Conservation (phyloP, 2,113 vertebrate genomes). For the Prunella fulvescens region DNA sequence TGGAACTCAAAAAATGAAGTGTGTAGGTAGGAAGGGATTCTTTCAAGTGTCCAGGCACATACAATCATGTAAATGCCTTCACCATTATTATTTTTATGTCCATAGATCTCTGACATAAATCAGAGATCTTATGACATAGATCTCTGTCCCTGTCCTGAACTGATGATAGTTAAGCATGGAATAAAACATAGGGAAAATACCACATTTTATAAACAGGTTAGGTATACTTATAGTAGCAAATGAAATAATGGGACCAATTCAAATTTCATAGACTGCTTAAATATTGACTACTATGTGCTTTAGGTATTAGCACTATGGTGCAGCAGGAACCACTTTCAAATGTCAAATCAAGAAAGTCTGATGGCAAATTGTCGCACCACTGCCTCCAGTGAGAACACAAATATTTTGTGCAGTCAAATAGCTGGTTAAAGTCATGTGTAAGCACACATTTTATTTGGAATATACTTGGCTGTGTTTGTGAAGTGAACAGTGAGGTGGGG, state of each 20-base stretch:
- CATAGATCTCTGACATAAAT: background rate
- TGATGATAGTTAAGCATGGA: background rate
- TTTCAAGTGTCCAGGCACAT: background rate
- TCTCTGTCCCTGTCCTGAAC: background rate
- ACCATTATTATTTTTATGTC: background rate
- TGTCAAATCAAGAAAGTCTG: background rate
- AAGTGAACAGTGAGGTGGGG: background rate
- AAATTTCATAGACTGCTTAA: background rate
- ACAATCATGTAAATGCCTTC: background rate
- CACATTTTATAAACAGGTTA: background rate
- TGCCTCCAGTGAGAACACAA: background rate
- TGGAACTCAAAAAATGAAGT: background rate
- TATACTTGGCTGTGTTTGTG: rapidly evolving
- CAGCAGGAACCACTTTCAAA: background rate
- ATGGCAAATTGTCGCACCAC: background rate
- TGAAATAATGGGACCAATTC: background rate
- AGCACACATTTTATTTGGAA: background rate
- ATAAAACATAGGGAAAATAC: background rate
- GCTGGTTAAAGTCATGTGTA: background rate
- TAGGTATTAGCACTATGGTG: background rate
- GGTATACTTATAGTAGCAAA: background rate
- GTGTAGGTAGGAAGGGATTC: background rate
- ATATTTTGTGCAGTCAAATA: background rate
- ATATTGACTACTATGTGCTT: background rate
- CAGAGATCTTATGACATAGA: background rate